Evolutionary conservation across 2,888 invertebrate species (phyloP).

Genomic region (Drepana falcataria): DNA sequence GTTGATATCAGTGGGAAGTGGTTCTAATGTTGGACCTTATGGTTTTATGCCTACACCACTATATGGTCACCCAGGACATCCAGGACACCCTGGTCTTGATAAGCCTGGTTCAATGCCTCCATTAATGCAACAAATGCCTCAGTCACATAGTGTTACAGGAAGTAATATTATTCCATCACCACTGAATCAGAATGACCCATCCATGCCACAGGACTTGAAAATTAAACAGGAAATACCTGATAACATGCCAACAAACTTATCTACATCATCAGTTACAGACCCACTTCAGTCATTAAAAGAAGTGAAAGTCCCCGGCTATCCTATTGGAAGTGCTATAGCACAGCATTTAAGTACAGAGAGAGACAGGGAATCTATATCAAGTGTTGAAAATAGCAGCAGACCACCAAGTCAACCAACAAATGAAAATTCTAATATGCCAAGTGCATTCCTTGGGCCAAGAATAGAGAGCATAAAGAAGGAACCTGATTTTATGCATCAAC

Average conservation of each 20-base stretch:
- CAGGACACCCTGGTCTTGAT: conserved; percentile 44
- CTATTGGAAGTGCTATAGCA: conserved; percentile 75
- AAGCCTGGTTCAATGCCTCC: conserved; percentile 62
- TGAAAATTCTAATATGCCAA: conserved; percentile 68
- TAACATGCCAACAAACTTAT: conserved; percentile 68
- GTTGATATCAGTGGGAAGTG: conserved; percentile 79
- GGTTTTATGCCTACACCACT: conserved; percentile 78
- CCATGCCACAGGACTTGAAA: conserved; percentile 74
- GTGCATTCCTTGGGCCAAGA: conserved; percentile 81
- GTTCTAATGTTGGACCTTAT: conserved; percentile 79
- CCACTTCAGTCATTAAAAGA: conserved; percentile 88
- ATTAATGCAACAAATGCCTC: conserved; percentile 60
- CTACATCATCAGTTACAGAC: conserved; percentile 78
- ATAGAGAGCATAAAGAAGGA: conserved; percentile 87
- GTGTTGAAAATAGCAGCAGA: conserved; percentile 67
- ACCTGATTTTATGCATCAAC: conserved; percentile 80
- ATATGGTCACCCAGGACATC: conserved; percentile 43
- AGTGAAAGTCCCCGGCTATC: conserved; percentile 87
- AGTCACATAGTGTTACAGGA: conserved; percentile 52
- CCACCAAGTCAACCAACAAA: conserved; percentile 71
- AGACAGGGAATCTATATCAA: conserved; percentile 69
- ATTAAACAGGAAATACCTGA: conserved; percentile 77
- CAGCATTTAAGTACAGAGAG: conserved; percentile 71
- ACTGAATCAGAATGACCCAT: conserved; percentile 58
- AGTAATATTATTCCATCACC: conserved; percentile 44